Percentiles rank a stretch among this genome's conserved stretches.
Evolutionary conservation across 2,797 vertebrate genomes (phyloP).

Genomic region (Acridotheres tristis): DNA sequence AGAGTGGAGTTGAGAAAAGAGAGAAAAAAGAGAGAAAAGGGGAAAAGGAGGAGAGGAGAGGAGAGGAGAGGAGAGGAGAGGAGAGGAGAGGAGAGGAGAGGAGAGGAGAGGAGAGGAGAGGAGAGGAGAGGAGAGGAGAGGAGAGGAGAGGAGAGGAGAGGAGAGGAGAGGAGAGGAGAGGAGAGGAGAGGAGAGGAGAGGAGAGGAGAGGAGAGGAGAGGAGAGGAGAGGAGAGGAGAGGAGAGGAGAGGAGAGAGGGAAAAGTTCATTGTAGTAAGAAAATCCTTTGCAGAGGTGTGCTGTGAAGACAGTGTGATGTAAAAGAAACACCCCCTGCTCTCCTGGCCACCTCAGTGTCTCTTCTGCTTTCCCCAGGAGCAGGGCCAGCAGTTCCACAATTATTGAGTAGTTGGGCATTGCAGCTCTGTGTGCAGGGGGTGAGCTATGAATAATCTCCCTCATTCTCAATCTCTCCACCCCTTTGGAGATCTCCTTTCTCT

Average conservation of each 20-base stretch:
- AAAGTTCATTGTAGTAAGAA: neutral
- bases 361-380: neutral
- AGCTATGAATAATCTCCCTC: conserved; percentile 18
- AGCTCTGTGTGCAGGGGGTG: neutral
- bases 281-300: neutral
- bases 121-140: no score
- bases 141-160: neutral
- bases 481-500: neutral
- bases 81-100: neutral
- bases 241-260: no score
- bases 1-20: neutral
- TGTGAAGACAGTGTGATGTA: neutral
- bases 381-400: neutral
- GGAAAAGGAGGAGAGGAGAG: no score
- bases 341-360: neutral
- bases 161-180: no score
- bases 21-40: no score
- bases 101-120: neutral
- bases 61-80: no score
- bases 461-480: neutral
- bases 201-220: neutral
- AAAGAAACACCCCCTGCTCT: neutral
- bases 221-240: neutral
- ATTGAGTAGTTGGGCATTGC: neutral
- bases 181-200: no score